Conservation (phyloP, 2,113 vertebrate genomes). For the Hydrolagus affinis region DNA sequence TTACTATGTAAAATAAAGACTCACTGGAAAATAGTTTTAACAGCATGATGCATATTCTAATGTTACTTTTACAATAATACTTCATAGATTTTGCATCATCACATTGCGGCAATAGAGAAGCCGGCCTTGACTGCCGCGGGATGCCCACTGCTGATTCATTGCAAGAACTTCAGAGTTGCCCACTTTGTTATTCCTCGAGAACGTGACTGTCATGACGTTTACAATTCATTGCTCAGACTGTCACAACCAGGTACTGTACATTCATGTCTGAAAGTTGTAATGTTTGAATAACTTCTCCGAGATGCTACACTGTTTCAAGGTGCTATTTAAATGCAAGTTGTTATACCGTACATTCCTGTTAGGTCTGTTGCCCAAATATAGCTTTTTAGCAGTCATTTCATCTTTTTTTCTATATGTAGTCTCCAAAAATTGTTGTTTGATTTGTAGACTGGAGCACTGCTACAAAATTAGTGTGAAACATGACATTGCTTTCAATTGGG, state of each 20-base stretch:
- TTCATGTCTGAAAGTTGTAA: background rate
- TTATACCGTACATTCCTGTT: background rate
- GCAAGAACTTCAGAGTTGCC: conserved; percentile 63
- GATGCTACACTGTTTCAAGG: background rate
- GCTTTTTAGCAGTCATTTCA: too few relatives aligned
- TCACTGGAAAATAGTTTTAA: background rate
- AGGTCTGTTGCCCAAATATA: background rate
- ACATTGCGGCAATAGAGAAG: conserved; percentile 63
- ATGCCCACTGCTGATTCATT: conserved; percentile 58
- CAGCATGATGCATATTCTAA: background rate
- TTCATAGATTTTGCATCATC: conserved; percentile 63
- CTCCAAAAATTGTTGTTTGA: background rate
- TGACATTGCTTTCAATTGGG: too few relatives aligned
- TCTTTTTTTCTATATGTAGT: too few relatives aligned
- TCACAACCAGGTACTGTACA: conserved; percentile 60
- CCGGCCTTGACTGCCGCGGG: conserved; percentile 51
- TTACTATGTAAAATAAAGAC: conserved; percentile 3
- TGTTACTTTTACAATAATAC: conserved; percentile 9
- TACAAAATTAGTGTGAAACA: too few relatives aligned
- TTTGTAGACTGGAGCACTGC: background rate
- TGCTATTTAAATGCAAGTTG: too few relatives aligned
- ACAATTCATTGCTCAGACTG: conserved; percentile 62
- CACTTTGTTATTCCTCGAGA: conserved; percentile 63
- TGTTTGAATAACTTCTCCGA: background rate
- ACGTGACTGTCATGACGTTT: conserved; percentile 61